A percentile compares a stretch with the other conserved stretches of the same genome.
These are phyloP conservation scores for Halcyon leucocephala DNA, from an alignment of 2,797 vertebrate species.

Conservation along the genomic window DNA sequence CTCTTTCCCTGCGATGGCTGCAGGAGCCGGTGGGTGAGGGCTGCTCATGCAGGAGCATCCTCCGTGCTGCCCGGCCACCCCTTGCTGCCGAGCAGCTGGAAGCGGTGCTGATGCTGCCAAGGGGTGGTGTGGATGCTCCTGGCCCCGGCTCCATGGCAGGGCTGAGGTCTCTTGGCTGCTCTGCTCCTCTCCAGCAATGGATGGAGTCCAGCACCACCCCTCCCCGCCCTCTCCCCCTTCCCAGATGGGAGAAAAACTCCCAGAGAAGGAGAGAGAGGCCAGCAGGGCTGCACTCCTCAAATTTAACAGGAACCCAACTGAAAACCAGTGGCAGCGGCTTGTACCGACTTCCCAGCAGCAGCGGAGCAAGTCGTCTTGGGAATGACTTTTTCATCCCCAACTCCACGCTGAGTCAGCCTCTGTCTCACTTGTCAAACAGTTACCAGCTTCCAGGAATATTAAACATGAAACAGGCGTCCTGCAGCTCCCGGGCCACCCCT, in stretches of 20 bases:
- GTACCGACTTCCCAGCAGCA: neutral
- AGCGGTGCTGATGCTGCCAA: accelerated
- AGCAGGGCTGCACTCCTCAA: neutral
- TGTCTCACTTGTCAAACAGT: constrained; percentile 19
- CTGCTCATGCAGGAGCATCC: neutral
- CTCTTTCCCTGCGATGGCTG: neutral
- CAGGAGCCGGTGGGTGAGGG: neutral
- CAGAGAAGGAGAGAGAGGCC: neutral
- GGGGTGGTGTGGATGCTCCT: neutral
- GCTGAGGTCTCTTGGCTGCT: constrained; percentile 1
- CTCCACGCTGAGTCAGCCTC: constrained; percentile 33
- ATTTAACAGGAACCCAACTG: neutral
- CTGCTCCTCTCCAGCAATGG: neutral
- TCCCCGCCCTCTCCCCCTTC: neutral
- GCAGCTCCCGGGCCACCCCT: neutral
- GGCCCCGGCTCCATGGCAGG: neutral
- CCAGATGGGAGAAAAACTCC: neutral
- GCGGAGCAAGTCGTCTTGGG: neutral
- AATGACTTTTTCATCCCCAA: neutral
- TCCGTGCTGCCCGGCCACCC: accelerated
- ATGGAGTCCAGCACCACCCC: constrained; percentile 45
- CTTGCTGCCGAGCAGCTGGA: neutral
- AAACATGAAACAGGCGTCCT: constrained; percentile 24
- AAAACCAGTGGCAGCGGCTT: neutral
- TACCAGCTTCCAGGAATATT: constrained; percentile 47